phyloP scores from a whole-genome alignment of 2,113 vertebrate species.

The Hippocampus barbouri region DNA sequence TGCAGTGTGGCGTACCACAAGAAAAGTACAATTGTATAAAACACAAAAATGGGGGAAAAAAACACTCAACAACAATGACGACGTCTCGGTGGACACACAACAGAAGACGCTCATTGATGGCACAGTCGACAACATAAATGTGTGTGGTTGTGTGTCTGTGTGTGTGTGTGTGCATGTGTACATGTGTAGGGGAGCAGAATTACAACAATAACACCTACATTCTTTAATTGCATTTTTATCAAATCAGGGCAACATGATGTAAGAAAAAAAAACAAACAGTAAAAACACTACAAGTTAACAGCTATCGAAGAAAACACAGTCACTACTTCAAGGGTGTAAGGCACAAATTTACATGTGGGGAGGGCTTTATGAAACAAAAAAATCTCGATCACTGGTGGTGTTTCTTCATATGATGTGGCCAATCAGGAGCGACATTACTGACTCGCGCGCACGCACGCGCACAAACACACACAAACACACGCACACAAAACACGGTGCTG shows the following conservation, averaged over 20 bases:
- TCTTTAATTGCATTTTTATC: conserved; percentile 75
- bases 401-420: conserved; percentile 73
- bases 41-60: conserved; percentile 55
- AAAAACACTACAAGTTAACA: conserved; percentile 72
- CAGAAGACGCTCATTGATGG: conserved; percentile 75
- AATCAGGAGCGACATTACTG: conserved; percentile 77
- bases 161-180: conserved; percentile 6
- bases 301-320: conserved; percentile 81
- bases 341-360: conserved; percentile 99
- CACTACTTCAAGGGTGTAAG: conserved; percentile 98
- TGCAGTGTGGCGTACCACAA: conserved; percentile 18
- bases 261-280: conserved; percentile 64
- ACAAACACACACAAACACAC: conserved; percentile 27
- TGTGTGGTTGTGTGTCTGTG: conserved; percentile 3
- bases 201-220: conserved; percentile 76
- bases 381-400: conserved; percentile 38
- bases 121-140: conserved; percentile 65
- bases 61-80: conserved; percentile 48
- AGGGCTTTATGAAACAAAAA: conserved; percentile 68
- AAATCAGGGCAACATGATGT: conserved; percentile 72
- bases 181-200: conserved; percentile 45
- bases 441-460: conserved; percentile 70
- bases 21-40: conserved; percentile 58
- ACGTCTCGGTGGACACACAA: conserved; percentile 66
- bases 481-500: conserved; percentile 66